Conservation (phyloP, 1,140 invertebrate genomes). For the Eriocheir sinensis region DNA sequence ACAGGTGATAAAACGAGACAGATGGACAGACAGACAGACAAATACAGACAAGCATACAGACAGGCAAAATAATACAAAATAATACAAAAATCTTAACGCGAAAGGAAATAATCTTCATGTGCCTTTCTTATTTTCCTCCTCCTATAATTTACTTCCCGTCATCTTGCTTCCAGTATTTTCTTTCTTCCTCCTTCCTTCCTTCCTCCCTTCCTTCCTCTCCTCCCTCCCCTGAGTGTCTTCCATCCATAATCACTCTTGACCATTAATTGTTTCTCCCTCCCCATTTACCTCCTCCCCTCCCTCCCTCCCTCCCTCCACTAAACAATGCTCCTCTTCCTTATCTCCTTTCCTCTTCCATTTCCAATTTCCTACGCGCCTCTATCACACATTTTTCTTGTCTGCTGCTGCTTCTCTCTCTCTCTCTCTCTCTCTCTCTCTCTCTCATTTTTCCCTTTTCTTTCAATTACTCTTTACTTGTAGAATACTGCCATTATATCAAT, state of each 20-base stretch:
- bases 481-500: too few relatives aligned
- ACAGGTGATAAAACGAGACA: too few relatives aligned
- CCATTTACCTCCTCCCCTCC: background rate
- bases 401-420: background rate
- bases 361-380: constrained; percentile 20
- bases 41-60: too few relatives aligned
- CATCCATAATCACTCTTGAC: too few relatives aligned
- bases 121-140: background rate
- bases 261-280: background rate
- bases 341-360: constrained; percentile 24
- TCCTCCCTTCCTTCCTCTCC: background rate
- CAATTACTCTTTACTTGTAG: background rate
- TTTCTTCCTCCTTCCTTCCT: background rate
- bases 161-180: background rate
- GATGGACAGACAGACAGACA: too few relatives aligned
- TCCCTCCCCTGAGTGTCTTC: too few relatives aligned
- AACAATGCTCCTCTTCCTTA: too few relatives aligned
- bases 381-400: constrained; percentile 14
- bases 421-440: constrained; percentile 20
- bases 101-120: too few relatives aligned
- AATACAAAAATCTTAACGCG: too few relatives aligned
- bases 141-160: background rate
- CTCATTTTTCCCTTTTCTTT: background rate
- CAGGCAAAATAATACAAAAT: too few relatives aligned
- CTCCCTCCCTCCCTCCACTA: background rate